Base-by-base conservation (phyloP, 1,140 invertebrate genomes). In the Aphaenogaster floridana region DNA sequence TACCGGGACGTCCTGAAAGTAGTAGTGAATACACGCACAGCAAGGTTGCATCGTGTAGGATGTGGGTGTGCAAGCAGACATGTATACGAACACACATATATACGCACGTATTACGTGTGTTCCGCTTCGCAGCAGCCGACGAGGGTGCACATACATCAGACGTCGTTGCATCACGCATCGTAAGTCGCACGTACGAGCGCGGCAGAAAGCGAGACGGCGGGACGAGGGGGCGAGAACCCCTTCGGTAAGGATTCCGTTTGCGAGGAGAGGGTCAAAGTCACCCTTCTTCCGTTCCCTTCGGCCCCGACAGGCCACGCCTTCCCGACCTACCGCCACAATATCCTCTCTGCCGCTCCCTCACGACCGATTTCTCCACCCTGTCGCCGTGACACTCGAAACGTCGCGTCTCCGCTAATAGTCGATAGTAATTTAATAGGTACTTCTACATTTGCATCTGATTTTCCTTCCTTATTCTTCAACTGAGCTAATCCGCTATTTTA, bases 371-470 rank as follows among this genome's bases (percentile, higher is more conserved):
- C 74, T 78, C n/a, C 66, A 72, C 39, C 79, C 76, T 59, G 78
- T 57, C 80, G 45, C 63, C 52, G 54, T 79, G 76, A 88, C 88
- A 68, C 86, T 9, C 21, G 86, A 50, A 61, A 88, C 71, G 61
- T 85, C 80, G 7, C 64, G 57, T 88, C 71, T 76, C 84, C 59
- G 50, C 21, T 34, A 59, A 45, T 61, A 93, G 88, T 89, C 89
- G 91, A 92, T 92, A 89, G 85, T 90, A 91, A 93, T 93, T 90
- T 92, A 90, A 92, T 89, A 89, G 89, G 86, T 57, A 81, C 86
- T 77, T 83, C n/a, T 87, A 50, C 52, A 74, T 69, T 69, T 52
- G 42, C 54, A 42, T 45, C 48, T 81, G 39, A 59, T 69, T 81
- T 54, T 59, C 28, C 21, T 54, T 6, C 8, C 17, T 45, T 78